A percentile compares a stretch with the other conserved stretches of the same genome.
These are phyloP conservation scores for Magallana angulata DNA, from an alignment of 1,140 invertebrate genomes.

Conservation along the genomic window DNA sequence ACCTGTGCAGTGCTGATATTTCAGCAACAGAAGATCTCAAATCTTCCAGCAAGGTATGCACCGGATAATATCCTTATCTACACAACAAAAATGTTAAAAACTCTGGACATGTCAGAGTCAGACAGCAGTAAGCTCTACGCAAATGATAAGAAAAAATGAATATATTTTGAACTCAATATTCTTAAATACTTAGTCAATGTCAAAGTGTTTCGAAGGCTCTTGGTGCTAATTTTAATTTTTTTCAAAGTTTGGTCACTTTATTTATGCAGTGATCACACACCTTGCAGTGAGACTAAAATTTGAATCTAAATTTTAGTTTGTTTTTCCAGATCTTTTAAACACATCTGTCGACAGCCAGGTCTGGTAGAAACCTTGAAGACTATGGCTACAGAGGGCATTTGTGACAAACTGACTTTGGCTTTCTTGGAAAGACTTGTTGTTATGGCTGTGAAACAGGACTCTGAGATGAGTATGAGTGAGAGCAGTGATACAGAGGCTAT, in stretches of 20 bases:
- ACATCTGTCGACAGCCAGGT: constrained; percentile 63
- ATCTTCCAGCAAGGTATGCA: background rate
- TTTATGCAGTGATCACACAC: too few species aligned
- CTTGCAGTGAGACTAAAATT: too few species aligned
- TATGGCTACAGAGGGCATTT: constrained; percentile 59
- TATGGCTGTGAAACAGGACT: constrained; percentile 66
- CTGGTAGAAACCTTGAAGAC: constrained; percentile 60
- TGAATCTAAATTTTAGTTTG: background rate
- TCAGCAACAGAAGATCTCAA: constrained; percentile 69
- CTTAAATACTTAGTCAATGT: too few species aligned
- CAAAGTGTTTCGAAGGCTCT: too few species aligned
- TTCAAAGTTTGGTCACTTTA: too few species aligned
- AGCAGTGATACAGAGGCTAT: constrained; percentile 65
- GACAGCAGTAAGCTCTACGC: too few species aligned
- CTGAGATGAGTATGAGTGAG: constrained; percentile 62
- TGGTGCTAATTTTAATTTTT: too few species aligned
- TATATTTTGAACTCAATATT: too few species aligned
- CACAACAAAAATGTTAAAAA: too few species aligned
- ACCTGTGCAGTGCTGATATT: constrained; percentile 72
- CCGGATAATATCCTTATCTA: too few species aligned
- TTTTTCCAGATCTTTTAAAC: constrained; percentile 67
- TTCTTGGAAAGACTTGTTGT: constrained; percentile 67
- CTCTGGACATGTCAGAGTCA: too few species aligned
- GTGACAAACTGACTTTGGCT: constrained; percentile 56
- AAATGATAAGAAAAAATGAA: too few species aligned